Evolutionary conservation across 2,113 vertebrate species (phyloP), one percentile per base, ranked within the genome.

Genomic region (Myrmophylax atrothorax): DNA sequence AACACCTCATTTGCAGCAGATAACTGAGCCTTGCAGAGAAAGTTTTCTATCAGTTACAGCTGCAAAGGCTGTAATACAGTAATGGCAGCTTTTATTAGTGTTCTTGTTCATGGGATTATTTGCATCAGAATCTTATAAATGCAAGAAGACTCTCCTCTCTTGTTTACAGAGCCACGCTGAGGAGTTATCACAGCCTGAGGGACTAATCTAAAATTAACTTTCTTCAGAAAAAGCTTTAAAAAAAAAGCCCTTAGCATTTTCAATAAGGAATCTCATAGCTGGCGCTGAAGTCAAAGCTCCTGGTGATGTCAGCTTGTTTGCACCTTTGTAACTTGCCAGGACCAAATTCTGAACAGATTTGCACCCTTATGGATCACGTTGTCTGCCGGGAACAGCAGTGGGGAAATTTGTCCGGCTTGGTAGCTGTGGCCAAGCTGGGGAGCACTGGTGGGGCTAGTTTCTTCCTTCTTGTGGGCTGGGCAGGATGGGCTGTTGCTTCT

Each of bases 131-230:
- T 93, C 95, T 84, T 79, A 87, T 33, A 95, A 70, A 37, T 88
- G 94, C 85, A 92, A 95, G 89, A 97, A 97, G 96, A 77, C 96
- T 96, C 92, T 87, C 85, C 79, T 92, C 84, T 75, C 69, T 97
- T 97, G 92, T 97, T 97, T 96, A 96, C 96, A 94, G 95, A 97
- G 87, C 92, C 95, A 90, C 94, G 89, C 96, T 96, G 96, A 94
- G 85, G 97, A 97, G 96, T 96, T 97, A 96, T 97, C 97, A 97
- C 86, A 92, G 90, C 84, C 96, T 93, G 89, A 96, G 94, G 96
- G 96, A 96, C 95, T 94, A 94, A 96, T 93, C 93, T 81, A 81
- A 97, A 97, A 87, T 95, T 96, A 94, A 89, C 91, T 96, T 96
- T 91, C 77, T 94, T 96, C 87, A 94, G 94, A 97, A 96, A 97